Conservation (phyloP, 2,113 vertebrate genomes). For the Trinectes maculatus region DNA sequence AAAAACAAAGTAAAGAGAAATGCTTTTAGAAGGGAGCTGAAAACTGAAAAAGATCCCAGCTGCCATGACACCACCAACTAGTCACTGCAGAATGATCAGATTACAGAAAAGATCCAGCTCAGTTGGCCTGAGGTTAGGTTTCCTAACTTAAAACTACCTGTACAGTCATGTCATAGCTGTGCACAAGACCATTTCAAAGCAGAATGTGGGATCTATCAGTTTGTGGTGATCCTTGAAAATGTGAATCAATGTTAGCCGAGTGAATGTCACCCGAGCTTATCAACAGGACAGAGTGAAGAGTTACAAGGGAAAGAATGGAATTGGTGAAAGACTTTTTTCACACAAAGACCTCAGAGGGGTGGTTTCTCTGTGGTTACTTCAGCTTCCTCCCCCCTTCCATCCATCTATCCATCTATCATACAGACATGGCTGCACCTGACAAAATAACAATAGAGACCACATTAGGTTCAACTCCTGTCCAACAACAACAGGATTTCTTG, state of each 20-base stretch:
- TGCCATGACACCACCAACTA: neutral
- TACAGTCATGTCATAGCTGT: neutral
- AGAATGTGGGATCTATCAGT: conserved; percentile 7
- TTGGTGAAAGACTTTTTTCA: too few species aligned
- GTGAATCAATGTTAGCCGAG: conserved; percentile 6
- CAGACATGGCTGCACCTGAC: too few species aligned
- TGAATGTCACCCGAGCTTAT: neutral
- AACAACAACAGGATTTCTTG: too few species aligned
- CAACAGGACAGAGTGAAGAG: neutral
- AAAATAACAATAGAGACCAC: too few species aligned
- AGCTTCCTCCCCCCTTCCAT: too few species aligned
- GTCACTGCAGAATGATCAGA: neutral
- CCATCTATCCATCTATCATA: too few species aligned
- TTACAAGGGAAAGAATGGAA: neutral
- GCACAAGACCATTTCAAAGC: neutral
- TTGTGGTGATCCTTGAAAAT: conserved; percentile 2
- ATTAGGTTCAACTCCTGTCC: too few species aligned
- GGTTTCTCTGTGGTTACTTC: too few species aligned
- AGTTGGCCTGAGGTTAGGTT: neutral
- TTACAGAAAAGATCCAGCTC: neutral
- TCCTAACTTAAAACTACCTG: neutral
- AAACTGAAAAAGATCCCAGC: neutral
- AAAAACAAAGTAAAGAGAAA: neutral
- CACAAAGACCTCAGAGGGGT: too few species aligned
- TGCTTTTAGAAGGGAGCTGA: conserved; percentile 11